phyloP scores from a whole-genome alignment of 1,140 invertebrate species.

The Telenomus remus region DNA sequence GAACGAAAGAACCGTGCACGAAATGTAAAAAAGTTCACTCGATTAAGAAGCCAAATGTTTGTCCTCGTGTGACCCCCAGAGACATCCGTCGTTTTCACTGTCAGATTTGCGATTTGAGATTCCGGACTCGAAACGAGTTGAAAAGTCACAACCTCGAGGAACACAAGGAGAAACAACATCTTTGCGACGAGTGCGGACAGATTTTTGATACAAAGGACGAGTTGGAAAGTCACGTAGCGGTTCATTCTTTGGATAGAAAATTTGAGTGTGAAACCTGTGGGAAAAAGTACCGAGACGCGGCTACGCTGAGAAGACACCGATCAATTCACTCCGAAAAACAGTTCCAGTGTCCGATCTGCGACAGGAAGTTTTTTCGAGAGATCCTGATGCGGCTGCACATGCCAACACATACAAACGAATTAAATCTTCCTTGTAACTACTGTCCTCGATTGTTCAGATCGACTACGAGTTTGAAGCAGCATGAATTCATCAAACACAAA shows the following conservation, averaged over 20 bases:
- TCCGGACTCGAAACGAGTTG: slow-evolving; percentile 27
- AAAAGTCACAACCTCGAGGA: slow-evolving; percentile 24
- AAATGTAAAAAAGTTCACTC: slow-evolving; percentile 18
- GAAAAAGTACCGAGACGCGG: slow-evolving; percentile 8
- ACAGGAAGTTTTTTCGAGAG: slow-evolving; percentile 17
- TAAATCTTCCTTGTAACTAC: slow-evolving; percentile 3
- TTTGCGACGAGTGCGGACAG: slow-evolving; percentile 37
- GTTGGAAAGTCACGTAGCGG: background rate
- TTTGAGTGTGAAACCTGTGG: slow-evolving; percentile 16
- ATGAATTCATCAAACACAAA: slow-evolving; percentile 23
- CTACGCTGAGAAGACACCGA: slow-evolving; percentile 21
- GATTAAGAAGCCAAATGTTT: background rate
- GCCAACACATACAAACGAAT: slow-evolving; percentile 11
- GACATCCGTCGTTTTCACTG: slow-evolving; percentile 24
- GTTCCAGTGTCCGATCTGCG: slow-evolving; percentile 19
- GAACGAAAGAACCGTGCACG: background rate
- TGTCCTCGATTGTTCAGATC: slow-evolving; percentile 17
- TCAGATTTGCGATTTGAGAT: slow-evolving; percentile 12
- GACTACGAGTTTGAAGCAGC: slow-evolving; percentile 14
- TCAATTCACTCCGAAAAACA: slow-evolving; percentile 28
- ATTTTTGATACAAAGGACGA: slow-evolving; percentile 8
- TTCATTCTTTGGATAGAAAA: slow-evolving; percentile 19
- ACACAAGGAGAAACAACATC: slow-evolving; percentile 16
- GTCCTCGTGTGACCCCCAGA: background rate
- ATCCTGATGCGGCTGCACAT: slow-evolving; percentile 28